These are phyloP conservation scores for Parapristionchus giblindavisi DNA, from an alignment of 2,888 invertebrate genomes.

Conservation along the genomic window DNA sequence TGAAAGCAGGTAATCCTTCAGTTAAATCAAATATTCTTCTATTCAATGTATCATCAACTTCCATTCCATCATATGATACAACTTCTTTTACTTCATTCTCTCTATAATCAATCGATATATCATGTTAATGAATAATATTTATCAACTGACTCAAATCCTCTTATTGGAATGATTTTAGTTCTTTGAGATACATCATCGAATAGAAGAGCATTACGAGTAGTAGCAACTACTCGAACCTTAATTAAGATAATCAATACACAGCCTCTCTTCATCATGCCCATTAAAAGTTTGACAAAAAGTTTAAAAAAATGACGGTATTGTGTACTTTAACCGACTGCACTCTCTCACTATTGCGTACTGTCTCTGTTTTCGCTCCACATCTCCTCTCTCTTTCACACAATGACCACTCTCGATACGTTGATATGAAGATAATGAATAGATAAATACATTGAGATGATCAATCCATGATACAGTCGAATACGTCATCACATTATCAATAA, in stretches of 20 bases:
- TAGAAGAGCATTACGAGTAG: constrained; percentile 26
- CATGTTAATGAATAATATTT: neutral
- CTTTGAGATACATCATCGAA: constrained; percentile 29
- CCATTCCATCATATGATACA: neutral
- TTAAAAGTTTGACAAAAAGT: neutral
- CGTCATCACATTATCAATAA: constrained; percentile 18
- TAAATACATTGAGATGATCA: constrained; percentile 37
- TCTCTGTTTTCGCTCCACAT: neutral
- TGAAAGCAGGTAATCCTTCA: constrained; percentile 8
- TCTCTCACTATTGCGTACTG: too few relatives aligned
- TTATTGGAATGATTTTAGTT: constrained; percentile 21
- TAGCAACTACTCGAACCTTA: constrained; percentile 21
- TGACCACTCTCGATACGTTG: neutral
- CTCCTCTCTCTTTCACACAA: too few relatives aligned
- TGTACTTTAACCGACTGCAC: too few relatives aligned
- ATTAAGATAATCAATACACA: too few relatives aligned
- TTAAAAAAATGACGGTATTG: too few relatives aligned
- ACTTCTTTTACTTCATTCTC: neutral
- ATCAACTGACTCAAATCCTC: neutral
- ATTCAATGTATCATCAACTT: neutral
- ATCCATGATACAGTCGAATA: constrained; percentile 29
- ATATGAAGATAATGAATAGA: neutral
- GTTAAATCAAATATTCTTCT: constrained; percentile 9
- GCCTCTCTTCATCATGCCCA: neutral
- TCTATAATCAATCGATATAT: neutral